Percentiles rank a stretch among this genome's conserved stretches.
phyloP scores from a whole-genome alignment of 2,797 vertebrate genomes.

The Danio jaintianensis region DNA sequence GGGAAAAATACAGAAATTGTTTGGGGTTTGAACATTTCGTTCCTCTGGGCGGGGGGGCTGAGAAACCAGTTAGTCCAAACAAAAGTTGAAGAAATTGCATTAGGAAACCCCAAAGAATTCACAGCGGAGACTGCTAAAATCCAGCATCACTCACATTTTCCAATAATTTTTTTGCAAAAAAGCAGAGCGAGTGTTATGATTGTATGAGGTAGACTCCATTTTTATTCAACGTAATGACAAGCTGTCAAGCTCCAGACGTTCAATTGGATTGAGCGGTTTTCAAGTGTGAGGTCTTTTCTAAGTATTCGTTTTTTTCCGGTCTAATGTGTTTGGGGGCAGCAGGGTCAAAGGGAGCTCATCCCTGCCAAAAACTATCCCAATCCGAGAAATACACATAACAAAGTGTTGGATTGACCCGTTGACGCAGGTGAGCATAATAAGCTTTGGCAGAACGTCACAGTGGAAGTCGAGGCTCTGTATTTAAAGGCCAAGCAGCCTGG shows the following conservation, averaged over 20 bases:
- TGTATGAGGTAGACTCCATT: conserved; percentile 57
- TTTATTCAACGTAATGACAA: conserved; percentile 59
- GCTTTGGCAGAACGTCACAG: conserved; percentile 44
- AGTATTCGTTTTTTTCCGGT: conserved; percentile 2
- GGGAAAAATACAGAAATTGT: neutral
- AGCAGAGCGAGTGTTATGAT: conserved; percentile 56
- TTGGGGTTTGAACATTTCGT: conserved; percentile 42
- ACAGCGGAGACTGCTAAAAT: conserved; percentile 38
- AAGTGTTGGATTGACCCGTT: conserved; percentile 1
- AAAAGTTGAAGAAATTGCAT: conserved; percentile 38
- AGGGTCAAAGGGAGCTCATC: conserved; percentile 47
- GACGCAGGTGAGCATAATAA: conserved; percentile 36
- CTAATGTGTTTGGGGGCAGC: neutral
- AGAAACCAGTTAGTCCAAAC: conserved; percentile 42
- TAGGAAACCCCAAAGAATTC: conserved; percentile 42
- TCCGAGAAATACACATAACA: conserved; percentile 27
- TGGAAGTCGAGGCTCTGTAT: conserved; percentile 31
- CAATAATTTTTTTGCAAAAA: conserved; percentile 30
- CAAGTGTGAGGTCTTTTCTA: conserved; percentile 48
- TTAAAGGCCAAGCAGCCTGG: conserved; percentile 49
- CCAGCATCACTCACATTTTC: conserved; percentile 58
- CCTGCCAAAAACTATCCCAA: conserved; percentile 51
- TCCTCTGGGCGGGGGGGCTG: conserved; percentile 14
- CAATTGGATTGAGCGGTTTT: conserved; percentile 54
- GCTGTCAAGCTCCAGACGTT: conserved; percentile 63